Evolutionary conservation across 2,113 vertebrate genomes (phyloP).

Genomic region (Pelusios castaneus): DNA sequence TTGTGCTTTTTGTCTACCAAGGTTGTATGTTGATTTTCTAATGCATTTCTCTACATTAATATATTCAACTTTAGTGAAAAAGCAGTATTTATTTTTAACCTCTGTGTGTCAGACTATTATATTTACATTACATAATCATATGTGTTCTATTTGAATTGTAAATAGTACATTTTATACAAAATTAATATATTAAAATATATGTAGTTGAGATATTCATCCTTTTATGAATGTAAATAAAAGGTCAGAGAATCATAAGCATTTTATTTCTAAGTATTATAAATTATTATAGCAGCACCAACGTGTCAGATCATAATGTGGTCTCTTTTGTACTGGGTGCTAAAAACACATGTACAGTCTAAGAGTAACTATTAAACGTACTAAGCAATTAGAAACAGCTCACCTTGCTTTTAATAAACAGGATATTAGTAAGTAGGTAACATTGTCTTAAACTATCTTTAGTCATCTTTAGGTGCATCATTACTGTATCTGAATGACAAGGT

Average conservation of each 20-base stretch:
- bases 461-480: not conserved
- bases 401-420: not conserved
- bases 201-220: not conserved
- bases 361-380: not conserved
- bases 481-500: not conserved
- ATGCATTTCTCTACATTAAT: not conserved
- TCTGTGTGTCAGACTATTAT: not conserved
- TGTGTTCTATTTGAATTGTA: not conserved
- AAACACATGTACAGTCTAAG: not conserved
- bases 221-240: not conserved
- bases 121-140: not conserved
- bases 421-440: not conserved
- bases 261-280: not conserved
- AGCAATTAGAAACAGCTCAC: not conserved
- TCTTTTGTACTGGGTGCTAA: not conserved
- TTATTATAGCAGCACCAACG: not conserved
- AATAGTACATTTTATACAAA: not conserved
- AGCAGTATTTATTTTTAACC: not conserved
- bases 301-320: not conserved
- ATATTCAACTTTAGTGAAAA: not conserved
- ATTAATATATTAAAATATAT: not conserved
- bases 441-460: not conserved
- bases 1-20: conserved; percentile 1
- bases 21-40: not conserved
- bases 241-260: not conserved